phyloP scores from a whole-genome alignment of 2,797 vertebrate species.

The Forpus xanthops region DNA sequence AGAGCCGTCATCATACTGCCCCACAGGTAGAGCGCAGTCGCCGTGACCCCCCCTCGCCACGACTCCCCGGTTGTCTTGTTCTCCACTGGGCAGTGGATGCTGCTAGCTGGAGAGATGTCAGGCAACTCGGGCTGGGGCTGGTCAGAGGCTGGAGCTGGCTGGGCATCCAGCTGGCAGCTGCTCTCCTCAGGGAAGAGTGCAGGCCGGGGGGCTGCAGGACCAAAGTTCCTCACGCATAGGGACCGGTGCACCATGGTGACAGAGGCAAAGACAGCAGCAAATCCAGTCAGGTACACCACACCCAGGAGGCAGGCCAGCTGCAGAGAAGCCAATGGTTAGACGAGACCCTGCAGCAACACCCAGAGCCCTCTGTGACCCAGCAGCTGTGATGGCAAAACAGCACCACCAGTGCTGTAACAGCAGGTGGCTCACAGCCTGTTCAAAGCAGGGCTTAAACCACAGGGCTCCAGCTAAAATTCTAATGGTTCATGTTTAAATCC shows the following conservation, averaged over 20 bases:
- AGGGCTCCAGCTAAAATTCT: not conserved
- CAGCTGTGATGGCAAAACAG: accelerated
- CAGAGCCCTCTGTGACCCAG: not conserved
- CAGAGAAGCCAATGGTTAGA: not conserved
- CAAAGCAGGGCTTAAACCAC: not conserved
- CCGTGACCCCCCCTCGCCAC: not conserved
- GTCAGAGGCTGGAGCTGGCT: constrained; percentile 44
- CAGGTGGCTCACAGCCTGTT: not conserved
- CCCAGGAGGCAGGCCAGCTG: constrained; percentile 91
- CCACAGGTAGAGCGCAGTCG: constrained; percentile 82
- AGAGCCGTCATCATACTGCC: constrained; percentile 80
- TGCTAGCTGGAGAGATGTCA: not conserved
- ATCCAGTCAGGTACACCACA: constrained; percentile 89
- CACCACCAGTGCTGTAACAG: not conserved
- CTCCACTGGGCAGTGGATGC: constrained; percentile 58
- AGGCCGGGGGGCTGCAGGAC: not conserved
- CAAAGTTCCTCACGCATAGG: constrained; percentile 61
- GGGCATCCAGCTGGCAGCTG: not conserved
- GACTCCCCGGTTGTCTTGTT: constrained; percentile 69
- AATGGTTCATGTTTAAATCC: not conserved
- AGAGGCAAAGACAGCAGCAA: constrained; percentile 85
- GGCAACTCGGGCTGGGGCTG: not conserved
- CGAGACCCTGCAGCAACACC: not conserved
- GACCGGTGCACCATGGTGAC: constrained; percentile 85
- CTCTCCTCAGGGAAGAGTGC: not conserved